phyloP scores from a whole-genome alignment of 2,113 vertebrate genomes.

The Lonchura striata region DNA sequence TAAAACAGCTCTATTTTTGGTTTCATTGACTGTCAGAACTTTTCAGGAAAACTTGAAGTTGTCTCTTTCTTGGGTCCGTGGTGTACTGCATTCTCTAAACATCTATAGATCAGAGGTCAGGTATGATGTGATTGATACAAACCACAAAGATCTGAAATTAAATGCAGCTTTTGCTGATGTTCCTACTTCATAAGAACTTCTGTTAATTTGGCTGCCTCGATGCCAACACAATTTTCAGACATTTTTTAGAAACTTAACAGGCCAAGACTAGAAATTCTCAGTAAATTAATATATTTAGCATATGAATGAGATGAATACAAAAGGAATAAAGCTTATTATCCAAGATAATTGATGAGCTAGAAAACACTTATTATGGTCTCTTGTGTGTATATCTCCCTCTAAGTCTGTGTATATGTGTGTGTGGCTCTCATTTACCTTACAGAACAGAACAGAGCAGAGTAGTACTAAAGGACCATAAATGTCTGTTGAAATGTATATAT shows the following conservation, averaged over 20 bases:
- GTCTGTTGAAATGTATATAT: not conserved
- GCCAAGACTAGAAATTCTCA: not conserved
- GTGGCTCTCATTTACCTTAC: not conserved
- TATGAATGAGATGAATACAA: not conserved
- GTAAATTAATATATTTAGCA: not conserved
- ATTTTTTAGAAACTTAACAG: not conserved
- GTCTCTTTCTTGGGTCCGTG: not conserved
- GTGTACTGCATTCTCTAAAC: not conserved
- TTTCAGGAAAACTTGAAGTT: not conserved
- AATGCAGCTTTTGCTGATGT: not conserved
- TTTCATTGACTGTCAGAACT: not conserved
- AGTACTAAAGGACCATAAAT: not conserved
- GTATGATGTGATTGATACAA: not conserved
- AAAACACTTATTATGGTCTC: not conserved
- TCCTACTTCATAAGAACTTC: not conserved
- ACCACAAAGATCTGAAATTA: not conserved
- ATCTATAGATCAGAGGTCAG: not conserved
- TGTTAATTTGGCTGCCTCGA: not conserved
- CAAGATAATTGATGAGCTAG: not conserved
- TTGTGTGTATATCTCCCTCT: not conserved
- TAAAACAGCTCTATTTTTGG: not conserved
- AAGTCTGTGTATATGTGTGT: accelerated
- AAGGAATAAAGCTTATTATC: not conserved
- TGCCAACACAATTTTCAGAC: not conserved
- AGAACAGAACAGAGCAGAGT: not conserved